Evolutionary conservation across 1,140 invertebrate species (phyloP).

Genomic region (Lasioglossum albipes): DNA sequence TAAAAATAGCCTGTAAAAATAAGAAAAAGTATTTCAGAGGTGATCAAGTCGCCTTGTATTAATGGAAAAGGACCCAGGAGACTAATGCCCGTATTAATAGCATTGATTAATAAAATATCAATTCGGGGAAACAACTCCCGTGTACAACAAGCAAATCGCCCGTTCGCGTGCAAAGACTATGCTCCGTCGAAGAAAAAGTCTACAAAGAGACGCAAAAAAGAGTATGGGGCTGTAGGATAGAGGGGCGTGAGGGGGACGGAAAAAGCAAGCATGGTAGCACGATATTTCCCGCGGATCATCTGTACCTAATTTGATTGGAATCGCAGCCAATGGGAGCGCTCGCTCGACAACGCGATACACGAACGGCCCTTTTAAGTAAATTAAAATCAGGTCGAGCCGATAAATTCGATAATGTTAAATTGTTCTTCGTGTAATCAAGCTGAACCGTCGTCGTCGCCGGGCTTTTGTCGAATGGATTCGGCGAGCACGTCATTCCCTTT

Average conservation of each 20-base stretch:
- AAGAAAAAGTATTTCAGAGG: too few relatives aligned
- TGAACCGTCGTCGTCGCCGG: too few relatives aligned
- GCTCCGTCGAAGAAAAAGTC: neutral
- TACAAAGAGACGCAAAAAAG: neutral
- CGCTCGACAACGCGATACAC: neutral
- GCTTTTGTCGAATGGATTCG: neutral
- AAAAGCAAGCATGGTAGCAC: neutral
- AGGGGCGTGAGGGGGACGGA: too few relatives aligned
- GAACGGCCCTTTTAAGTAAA: conserved; percentile 29
- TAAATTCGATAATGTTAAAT: conserved; percentile 30
- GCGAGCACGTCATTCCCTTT: neutral
- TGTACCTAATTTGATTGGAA: conserved; percentile 34
- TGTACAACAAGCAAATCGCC: conserved; percentile 17
- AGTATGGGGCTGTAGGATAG: too few relatives aligned
- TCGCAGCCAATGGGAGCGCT: conserved; percentile 1
- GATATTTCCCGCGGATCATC: conserved; percentile 19
- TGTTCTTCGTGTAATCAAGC: conserved; percentile 10
- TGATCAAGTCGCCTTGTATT: too few relatives aligned
- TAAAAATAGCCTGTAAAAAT: too few relatives aligned
- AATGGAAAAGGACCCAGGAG: too few relatives aligned
- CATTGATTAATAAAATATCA: neutral
- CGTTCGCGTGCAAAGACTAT: conserved; percentile 27
- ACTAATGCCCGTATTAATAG: neutral
- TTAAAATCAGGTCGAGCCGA: conserved; percentile 20
- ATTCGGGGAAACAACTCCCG: conserved; percentile 3